Percentiles rank a stretch among this genome's conserved stretches.
phyloP scores from a whole-genome alignment of 1,140 invertebrate genomes.

The Pogonomyrmex californicus region DNA sequence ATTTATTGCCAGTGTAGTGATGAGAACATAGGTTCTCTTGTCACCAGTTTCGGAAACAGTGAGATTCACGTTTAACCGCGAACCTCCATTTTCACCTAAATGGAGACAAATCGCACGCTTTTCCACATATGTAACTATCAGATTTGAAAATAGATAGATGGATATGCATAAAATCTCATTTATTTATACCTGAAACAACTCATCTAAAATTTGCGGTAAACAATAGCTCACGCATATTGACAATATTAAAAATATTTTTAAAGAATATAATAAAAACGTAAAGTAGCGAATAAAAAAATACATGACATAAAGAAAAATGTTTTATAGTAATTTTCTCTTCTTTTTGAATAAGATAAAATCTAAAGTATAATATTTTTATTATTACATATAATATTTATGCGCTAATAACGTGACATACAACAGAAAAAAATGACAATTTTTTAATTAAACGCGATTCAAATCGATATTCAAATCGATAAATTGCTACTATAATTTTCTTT shows the following conservation, averaged over 20 bases:
- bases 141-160: not conserved
- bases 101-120: slow-evolving; percentile 20
- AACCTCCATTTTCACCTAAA: slow-evolving; percentile 28
- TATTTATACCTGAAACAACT: not conserved
- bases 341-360: slow-evolving; percentile 5
- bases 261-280: not conserved
- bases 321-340: not conserved
- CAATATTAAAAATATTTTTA: slow-evolving; percentile 10
- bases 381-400: not conserved
- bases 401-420: too few species aligned
- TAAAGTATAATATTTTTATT: not conserved
- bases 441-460: too few species aligned
- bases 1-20: slow-evolving; percentile 35
- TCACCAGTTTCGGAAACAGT: slow-evolving; percentile 7
- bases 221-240: not conserved
- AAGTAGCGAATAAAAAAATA: not conserved
- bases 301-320: not conserved
- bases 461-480: slow-evolving; percentile 14
- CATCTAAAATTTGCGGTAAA: not conserved
- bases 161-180: not conserved
- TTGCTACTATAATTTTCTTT: not conserved
- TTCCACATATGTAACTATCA: not conserved
- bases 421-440: too few species aligned
- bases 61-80: not conserved
- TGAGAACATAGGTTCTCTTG: slow-evolving; percentile 32